A percentile compares a stretch with the other conserved stretches of the same genome.
These are phyloP conservation scores for Sipha maydis DNA, from an alignment of 2,888 invertebrate species.

Conservation along the genomic window DNA sequence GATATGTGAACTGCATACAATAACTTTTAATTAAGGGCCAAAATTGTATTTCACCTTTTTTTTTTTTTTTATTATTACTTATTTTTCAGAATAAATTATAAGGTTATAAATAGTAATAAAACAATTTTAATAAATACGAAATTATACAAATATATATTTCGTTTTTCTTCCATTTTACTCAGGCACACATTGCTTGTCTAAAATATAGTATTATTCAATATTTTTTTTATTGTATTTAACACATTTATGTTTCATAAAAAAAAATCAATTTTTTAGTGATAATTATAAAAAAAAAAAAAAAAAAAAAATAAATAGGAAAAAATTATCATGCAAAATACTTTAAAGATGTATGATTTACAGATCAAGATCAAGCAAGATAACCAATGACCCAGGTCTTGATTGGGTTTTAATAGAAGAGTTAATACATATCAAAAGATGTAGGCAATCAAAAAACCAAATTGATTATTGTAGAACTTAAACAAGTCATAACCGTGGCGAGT, in stretches of 20 bases:
- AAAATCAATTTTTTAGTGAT: constrained; percentile 46
- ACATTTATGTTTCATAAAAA: constrained; percentile 60
- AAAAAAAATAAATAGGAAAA: constrained; percentile 58
- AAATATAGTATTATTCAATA: constrained; percentile 58
- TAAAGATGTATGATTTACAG: constrained; percentile 58
- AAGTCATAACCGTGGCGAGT: constrained; percentile 56
- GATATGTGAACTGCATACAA: constrained; percentile 50
- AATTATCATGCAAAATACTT: constrained; percentile 59
- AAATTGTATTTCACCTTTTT: constrained; percentile 7
- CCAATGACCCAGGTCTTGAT: constrained; percentile 41
- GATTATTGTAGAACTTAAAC: constrained; percentile 55
- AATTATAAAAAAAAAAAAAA: constrained; percentile 58
- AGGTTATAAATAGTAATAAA: constrained; percentile 51
- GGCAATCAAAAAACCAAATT: constrained; percentile 60
- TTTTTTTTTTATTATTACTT: too few relatives aligned
- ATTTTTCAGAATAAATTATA: constrained; percentile 42
- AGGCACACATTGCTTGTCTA: constrained; percentile 61
- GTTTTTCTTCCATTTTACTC: constrained; percentile 54
- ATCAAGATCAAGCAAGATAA: constrained; percentile 61
- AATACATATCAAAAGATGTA: constrained; percentile 59
- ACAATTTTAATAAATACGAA: constrained; percentile 56
- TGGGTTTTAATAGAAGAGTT: constrained; percentile 48
- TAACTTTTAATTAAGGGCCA: background rate
- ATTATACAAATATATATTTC: constrained; percentile 62
- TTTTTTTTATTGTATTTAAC: constrained; percentile 54